Evolutionary conservation across 2,888 invertebrate genomes (phyloP).

Genomic region (Nomada ruficornis): DNA sequence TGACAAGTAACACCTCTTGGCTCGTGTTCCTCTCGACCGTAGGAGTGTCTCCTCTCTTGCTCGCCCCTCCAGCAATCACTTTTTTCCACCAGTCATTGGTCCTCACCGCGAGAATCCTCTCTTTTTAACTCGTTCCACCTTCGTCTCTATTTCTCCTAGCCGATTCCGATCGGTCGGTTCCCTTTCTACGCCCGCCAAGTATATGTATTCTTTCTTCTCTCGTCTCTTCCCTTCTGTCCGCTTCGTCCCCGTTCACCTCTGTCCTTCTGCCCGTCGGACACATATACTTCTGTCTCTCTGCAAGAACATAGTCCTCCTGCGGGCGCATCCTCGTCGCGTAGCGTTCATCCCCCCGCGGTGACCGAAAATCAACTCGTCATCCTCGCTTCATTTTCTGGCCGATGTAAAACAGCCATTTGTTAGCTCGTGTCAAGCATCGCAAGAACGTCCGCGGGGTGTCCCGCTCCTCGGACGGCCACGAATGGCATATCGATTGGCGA

Average conservation of each 20-base stretch:
- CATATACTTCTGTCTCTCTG: not conserved
- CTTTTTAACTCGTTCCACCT: conserved; percentile 45
- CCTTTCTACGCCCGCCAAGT: conserved; percentile 55
- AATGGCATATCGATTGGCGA: conserved; percentile 83
- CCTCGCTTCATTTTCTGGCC: conserved; percentile 84
- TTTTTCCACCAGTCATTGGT: conserved; percentile 67
- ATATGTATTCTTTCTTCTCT: not conserved
- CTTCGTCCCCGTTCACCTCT: not conserved
- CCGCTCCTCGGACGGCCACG: conserved; percentile 70
- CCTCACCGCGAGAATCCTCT: conserved; percentile 56
- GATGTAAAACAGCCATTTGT: conserved; percentile 84
- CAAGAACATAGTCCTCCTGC: conserved; percentile 35
- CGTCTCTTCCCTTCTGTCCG: not conserved
- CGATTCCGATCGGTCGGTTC: conserved; percentile 10
- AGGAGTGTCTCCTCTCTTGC: conserved; percentile 75
- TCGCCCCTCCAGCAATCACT: conserved; percentile 58
- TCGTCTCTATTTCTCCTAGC: conserved; percentile 58
- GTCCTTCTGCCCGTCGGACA: not conserved
- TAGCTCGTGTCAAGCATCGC: conserved; percentile 81
- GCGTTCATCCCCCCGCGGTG: conserved; percentile 63
- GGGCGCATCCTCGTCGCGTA: conserved; percentile 50
- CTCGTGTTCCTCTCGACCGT: conserved; percentile 76
- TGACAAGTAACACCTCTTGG: conserved; percentile 84
- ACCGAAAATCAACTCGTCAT: conserved; percentile 84
- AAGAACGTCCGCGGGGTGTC: conserved; percentile 82